phyloP scores from a whole-genome alignment of 2,113 vertebrate species.

The Leptosomus discolor region DNA sequence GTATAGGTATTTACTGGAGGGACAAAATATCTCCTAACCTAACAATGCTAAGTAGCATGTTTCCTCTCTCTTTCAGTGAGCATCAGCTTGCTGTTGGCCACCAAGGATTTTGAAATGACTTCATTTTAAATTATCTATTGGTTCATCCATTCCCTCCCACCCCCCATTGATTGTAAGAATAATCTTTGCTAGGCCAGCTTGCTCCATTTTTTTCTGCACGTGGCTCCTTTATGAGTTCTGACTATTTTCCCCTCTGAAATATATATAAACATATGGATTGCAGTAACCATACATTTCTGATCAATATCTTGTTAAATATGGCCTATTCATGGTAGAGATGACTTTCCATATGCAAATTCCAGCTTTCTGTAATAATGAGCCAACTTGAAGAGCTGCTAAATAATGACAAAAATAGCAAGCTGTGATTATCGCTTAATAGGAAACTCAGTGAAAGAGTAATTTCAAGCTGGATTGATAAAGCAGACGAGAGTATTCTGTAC shows the following conservation, averaged over 20 bases:
- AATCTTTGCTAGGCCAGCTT: neutral
- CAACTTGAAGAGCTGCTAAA: slow-evolving; percentile 31
- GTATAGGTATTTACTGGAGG: neutral
- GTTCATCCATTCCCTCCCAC: neutral
- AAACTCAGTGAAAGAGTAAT: neutral
- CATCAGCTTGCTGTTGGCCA: neutral
- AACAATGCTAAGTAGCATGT: neutral
- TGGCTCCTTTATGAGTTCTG: neutral
- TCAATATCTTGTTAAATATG: neutral
- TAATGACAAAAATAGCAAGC: slow-evolving; percentile 57
- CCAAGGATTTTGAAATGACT: neutral
- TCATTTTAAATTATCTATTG: neutral
- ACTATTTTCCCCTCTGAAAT: neutral
- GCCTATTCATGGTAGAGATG: neutral
- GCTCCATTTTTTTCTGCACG: neutral
- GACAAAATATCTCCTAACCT: neutral
- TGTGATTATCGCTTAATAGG: slow-evolving; percentile 53
- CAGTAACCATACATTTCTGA: neutral
- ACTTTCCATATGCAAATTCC: slow-evolving; percentile 11
- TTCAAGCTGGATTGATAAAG: neutral
- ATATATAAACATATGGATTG: neutral
- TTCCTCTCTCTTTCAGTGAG: neutral
- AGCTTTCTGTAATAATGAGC: slow-evolving; percentile 13
- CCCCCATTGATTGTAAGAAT: neutral
- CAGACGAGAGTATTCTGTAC: neutral